A percentile compares a stretch with the other conserved stretches of the same genome.
These are phyloP conservation scores for Papilio aristodemus DNA, from an alignment of 1,140 invertebrate genomes.

Conservation along the genomic window DNA sequence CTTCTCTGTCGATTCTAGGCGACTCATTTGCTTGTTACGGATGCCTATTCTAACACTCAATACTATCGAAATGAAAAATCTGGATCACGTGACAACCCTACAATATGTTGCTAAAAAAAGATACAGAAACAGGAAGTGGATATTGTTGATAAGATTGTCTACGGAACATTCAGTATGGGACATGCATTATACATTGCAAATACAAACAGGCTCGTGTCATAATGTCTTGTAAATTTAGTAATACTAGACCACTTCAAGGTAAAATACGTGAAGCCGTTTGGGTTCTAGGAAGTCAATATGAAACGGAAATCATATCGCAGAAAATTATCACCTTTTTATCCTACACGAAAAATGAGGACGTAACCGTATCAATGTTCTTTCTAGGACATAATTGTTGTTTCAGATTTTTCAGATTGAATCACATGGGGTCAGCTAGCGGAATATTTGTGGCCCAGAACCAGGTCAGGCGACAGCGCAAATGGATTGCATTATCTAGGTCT, in stretches of 20 bases:
- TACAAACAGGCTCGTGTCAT: background rate
- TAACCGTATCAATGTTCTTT: background rate
- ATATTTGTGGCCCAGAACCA: slow-evolving; percentile 1
- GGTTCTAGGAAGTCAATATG: no score
- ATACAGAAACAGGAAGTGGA: background rate
- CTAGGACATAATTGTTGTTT: slow-evolving; percentile 1
- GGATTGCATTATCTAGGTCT: slow-evolving; percentile 16
- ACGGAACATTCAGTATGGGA: background rate
- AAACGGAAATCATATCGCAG: no score
- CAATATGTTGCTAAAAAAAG: background rate
- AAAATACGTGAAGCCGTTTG: background rate
- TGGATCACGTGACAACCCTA: background rate
- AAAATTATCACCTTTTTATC: no score
- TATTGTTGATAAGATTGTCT: slow-evolving; percentile 6
- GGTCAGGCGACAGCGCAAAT: slow-evolving; percentile 12
- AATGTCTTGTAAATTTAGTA: no score
- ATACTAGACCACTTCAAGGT: no score
- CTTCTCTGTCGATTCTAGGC: no score
- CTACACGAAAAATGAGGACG: background rate
- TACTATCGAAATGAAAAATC: no score
- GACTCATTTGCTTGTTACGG: no score
- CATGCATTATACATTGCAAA: background rate
- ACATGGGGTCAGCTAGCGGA: slow-evolving; percentile 16
- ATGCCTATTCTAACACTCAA: no score
- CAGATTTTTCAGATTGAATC: background rate